Base-by-base conservation (phyloP, 2,797 vertebrate species). In the Enteromius viviparus region DNA sequence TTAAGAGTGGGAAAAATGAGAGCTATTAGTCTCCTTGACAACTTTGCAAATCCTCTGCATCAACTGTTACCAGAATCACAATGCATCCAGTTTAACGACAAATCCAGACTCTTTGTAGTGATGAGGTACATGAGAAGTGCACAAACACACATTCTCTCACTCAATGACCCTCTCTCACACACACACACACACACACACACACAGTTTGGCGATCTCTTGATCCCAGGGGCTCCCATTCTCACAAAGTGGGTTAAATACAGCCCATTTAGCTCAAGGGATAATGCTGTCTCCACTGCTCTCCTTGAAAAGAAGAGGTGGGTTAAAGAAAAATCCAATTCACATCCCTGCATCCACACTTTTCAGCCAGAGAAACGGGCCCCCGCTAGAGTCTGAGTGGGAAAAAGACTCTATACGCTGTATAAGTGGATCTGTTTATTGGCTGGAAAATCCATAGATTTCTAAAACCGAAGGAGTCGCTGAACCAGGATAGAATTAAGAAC, bases 381-480 rank as follows among this genome's bases (percentile, higher is more conserved):
- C 85, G 51, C 49, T 37, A 34, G 14, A 66, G 58, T 58, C 58
- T 55, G 78, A 78, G 8, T 60, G 37, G 29, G 62, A 0, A 12
- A 70, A 85, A 74, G 37, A 49, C 82, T 78, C 42, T 34, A 26
- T 26, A 26, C 26, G 87, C 90, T 82, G 85, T 53, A 85, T 62
- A 84, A 84, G 82, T 89, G 90, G 91, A 89, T 89, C 87, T 91
- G 88, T 93, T 92, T 92, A 92, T 87, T 86, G 90, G 91, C 87
- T 89, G 91, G 91, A 92, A 94, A 94, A 94, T 92, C 92, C 87
- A 78, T 84, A 88, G 92, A 94, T 94, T 93, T 93, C 65, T 34
- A 89, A 91, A 90, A 87, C 91, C 89, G 92, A 90, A 88, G 88
- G 91, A 91, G 89, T 89, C 87, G 91, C 84, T 89, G 90, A 89